Evolutionary conservation across 2,113 vertebrate genomes (phyloP).

Genomic region (Actinemys pallida): DNA sequence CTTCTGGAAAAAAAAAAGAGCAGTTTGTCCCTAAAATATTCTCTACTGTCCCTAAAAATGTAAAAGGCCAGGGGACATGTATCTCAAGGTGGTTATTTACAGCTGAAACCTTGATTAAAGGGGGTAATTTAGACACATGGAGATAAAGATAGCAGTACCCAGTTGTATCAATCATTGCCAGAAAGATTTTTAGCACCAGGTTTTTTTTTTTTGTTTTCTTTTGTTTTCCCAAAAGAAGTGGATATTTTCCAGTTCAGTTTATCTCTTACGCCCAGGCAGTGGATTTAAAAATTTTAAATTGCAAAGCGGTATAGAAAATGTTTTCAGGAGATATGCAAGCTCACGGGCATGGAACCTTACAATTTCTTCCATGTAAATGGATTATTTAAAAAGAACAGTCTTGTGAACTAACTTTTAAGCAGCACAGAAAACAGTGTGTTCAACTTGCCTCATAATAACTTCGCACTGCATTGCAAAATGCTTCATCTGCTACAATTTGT

Average conservation of each 20-base stretch:
- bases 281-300: slow-evolving; percentile 57
- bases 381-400: neutral
- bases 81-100: slow-evolving; percentile 49
- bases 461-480: slow-evolving; percentile 95
- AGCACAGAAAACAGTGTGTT: neutral
- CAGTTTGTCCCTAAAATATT: slow-evolving; percentile 17
- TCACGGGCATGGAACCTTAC: neutral
- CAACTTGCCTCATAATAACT: slow-evolving; percentile 93
- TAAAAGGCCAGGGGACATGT: slow-evolving; percentile 1
- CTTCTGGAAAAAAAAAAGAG: neutral
- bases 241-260: slow-evolving; percentile 62
- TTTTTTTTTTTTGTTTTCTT: neutral
- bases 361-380: neutral
- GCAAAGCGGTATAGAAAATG: slow-evolving; percentile 1
- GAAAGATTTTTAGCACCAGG: slow-evolving; percentile 33
- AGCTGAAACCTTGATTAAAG: slow-evolving; percentile 53
- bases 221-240: slow-evolving; percentile 22
- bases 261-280: slow-evolving; percentile 48
- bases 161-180: slow-evolving; percentile 47
- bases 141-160: slow-evolving; percentile 56
- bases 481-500: slow-evolving; percentile 95
- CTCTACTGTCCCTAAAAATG: slow-evolving; percentile 36
- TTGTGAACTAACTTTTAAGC: neutral
- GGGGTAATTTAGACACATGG: slow-evolving; percentile 41
- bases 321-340: slow-evolving; percentile 34